Base-by-base conservation (phyloP, 1,140 invertebrate species). In the Brachystomella parvula region DNA sequence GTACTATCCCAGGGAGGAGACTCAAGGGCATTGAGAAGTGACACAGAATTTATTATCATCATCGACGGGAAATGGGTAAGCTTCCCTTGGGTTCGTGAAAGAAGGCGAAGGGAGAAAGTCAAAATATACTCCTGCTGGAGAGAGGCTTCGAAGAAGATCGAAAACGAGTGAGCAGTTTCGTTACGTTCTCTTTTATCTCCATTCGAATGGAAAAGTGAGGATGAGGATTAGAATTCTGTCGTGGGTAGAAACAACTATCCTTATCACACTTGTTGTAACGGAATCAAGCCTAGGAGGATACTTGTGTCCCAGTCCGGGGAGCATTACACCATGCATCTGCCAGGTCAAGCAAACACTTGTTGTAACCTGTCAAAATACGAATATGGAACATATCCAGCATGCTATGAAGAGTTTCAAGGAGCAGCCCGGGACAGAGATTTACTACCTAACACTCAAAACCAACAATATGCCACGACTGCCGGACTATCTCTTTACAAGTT, bases 311-410 rank as follows among this genome's bases (percentile, higher is more conserved):
- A 28, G 33, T 26, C 12, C 12, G 21, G 49, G 12, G 3, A 64
- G 44, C 31, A 49, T 71, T 47, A 61, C 49, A 33, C 89, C 89
- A 26, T 94, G 90, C 78, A 81, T 81, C 64, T 94, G 90, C 76
- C 84, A 81, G 56, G 85, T 90, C 57, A 92, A 92, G 78, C 90
- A 88, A 71, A 90, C 90, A 3, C 80, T 94, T 70, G 90, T 92
- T 75, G 85, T 94, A 47, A 80, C 89, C 28, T 93, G 90, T 80
- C 89, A 92, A 79, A 86, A 85, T 70, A 91, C 88, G 12, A 87
- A 89, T 72, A 80, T 86, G 65, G 77, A 80, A 32, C 85, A 89
- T 71, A 89, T 92, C 74, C 76, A 75, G 24, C 81, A 83, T 75
- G 87, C 88, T 0, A 90, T 92, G 87, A 83, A 84, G 66, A 83